Evolutionary conservation across 2,888 invertebrate genomes (phyloP), one percentile per base, ranked within the genome.

Genomic region (Drosophila parthenogenetica): DNA sequence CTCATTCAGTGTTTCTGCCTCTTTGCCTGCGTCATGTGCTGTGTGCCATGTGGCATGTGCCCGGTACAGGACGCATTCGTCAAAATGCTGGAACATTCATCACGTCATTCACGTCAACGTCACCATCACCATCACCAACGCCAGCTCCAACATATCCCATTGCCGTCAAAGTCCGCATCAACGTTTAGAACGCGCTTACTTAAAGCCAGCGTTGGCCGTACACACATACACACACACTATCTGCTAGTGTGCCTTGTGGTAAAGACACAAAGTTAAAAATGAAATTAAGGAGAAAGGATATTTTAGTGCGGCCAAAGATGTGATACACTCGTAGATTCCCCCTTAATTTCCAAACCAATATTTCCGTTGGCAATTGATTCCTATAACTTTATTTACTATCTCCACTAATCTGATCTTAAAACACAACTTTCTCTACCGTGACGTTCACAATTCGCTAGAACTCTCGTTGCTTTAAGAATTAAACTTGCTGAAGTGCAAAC

Each of bases 51-150:
- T 37, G 32, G 40, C 48, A 46, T 51, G 43, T 60, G 16, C 45
- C 49, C 53, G 25, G 67, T 22, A 8, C 69, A 64, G 64, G 68
- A 57, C 68, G 55, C 88, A 84, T 89, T 89, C 88, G 69, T 84
- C 83, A 89, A 73, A 83, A 85, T 58, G 60, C 69, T 70, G 78
- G 78, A 76, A 83, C 83, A 89, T 83, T 83, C 89, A 83, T 83
- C 89, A 89, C 79, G 79, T 87, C 88, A 85, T 83, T 85, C 89
- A 75, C 54, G 88, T 85, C 76, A 70, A 50, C 76, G 62, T 75
- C 62, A 53, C 48, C 73, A 59, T 50, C 73, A 46, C 32, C 64
- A 49, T 25, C 57, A 16, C 19, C 29, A 54, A 55, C 65, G 50
- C 32, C 60, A 53, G 40, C 73, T 32, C 3, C 58, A 45, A 11